These are phyloP conservation scores for Odiellus spinosus DNA, from an alignment of 2,888 invertebrate species.

Conservation along the genomic window DNA sequence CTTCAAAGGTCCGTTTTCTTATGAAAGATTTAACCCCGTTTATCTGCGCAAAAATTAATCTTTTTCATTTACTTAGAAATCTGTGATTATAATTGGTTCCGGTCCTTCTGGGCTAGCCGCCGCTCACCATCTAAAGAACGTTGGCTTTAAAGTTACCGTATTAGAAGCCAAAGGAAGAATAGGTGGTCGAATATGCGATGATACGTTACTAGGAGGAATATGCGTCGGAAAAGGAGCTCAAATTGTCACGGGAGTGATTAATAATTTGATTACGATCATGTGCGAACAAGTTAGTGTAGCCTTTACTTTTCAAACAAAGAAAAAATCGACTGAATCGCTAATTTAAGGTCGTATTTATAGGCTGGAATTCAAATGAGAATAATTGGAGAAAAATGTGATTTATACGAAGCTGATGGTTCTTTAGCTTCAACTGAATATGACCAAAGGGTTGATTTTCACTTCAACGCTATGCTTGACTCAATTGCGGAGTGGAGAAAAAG, in stretches of 20 bases:
- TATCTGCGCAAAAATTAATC: no score
- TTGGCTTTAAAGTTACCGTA: slow-evolving; percentile 32
- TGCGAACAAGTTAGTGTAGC: slow-evolving; percentile 30
- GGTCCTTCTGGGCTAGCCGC: slow-evolving; percentile 35
- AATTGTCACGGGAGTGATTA: slow-evolving; percentile 33
- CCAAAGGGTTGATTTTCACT: slow-evolving; percentile 31
- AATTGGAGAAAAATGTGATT: slow-evolving; percentile 28
- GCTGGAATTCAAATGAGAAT: slow-evolving; percentile 17
- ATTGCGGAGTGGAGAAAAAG: slow-evolving; percentile 28
- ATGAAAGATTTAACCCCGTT: no score
- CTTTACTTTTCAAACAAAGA: neutral
- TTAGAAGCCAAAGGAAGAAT: slow-evolving; percentile 32
- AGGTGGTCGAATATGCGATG: slow-evolving; percentile 34
- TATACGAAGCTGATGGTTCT: slow-evolving; percentile 26
- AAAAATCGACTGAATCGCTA: no score
- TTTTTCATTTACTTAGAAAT: slow-evolving; percentile 23
- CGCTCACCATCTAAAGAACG: slow-evolving; percentile 31
- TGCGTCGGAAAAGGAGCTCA: slow-evolving; percentile 32
- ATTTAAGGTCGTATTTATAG: slow-evolving; percentile 15
- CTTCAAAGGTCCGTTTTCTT: no score
- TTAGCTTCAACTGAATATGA: slow-evolving; percentile 24
- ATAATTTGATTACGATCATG: slow-evolving; percentile 35
- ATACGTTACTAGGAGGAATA: slow-evolving; percentile 16
- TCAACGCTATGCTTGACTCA: slow-evolving; percentile 31
- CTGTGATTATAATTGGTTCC: slow-evolving; percentile 34